Conservation (phyloP, 2,113 vertebrate species). For the Cromileptes altivelis region DNA sequence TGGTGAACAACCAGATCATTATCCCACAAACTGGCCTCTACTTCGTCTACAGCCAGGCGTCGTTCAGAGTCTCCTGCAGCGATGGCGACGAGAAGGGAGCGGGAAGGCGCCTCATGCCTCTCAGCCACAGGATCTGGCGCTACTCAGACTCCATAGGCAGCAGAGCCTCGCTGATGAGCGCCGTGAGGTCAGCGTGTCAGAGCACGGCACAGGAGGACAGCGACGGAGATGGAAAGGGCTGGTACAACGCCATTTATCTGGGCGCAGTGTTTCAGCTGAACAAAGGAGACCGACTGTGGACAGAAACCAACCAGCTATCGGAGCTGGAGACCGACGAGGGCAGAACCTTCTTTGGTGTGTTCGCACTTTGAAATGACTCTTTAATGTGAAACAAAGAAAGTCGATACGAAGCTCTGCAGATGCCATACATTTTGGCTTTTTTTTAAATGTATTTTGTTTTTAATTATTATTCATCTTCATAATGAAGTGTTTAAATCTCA, state of each 20-base stretch:
- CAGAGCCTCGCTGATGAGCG: conserved; percentile 69
- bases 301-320: conserved; percentile 59
- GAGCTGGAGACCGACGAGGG: conserved; percentile 71
- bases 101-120: neutral
- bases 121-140: conserved; percentile 79
- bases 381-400: neutral
- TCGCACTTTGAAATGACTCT: conserved; percentile 76
- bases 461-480: conserved; percentile 66
- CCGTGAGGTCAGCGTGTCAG: conserved; percentile 77
- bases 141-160: conserved; percentile 54
- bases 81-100: rapidly evolving
- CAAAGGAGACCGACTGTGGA: conserved; percentile 77
- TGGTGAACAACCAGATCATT: conserved; percentile 71
- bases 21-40: conserved; percentile 78
- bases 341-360: conserved; percentile 84
- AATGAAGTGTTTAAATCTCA: conserved; percentile 71
- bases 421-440: neutral
- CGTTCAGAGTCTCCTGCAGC: conserved; percentile 76
- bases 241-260: conserved; percentile 83
- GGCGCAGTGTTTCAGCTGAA: conserved; percentile 83
- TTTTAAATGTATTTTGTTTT: conserved; percentile 46
- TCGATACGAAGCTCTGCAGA: neutral
- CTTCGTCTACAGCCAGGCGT: conserved; percentile 87
- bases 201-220: neutral
- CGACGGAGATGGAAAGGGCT: conserved; percentile 35